Conservation (phyloP, 2,113 vertebrate genomes). For the Pseudonaja textilis region DNA sequence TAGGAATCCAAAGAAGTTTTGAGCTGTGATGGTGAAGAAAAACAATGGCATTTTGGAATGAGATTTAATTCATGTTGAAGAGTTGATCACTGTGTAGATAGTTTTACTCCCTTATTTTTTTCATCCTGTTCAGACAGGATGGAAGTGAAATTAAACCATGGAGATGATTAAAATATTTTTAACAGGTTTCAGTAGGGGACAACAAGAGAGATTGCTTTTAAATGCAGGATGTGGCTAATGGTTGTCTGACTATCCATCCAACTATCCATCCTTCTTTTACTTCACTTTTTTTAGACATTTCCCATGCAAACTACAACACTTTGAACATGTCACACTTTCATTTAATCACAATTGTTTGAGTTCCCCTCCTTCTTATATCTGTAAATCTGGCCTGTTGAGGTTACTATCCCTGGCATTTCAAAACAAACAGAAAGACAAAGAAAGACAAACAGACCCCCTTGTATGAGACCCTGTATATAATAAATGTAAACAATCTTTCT, state of each 20-base stretch:
- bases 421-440: background rate
- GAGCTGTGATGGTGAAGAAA: constrained; percentile 3
- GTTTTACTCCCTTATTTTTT: background rate
- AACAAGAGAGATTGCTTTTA: background rate
- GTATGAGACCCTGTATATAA: background rate
- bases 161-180: background rate
- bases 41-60: background rate
- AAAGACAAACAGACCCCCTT: background rate
- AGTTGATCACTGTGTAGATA: background rate
- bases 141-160: background rate
- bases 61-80: background rate
- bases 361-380: background rate
- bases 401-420: background rate
- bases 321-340: background rate
- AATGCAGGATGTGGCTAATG: background rate
- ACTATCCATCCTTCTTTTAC: background rate
- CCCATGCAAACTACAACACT: background rate
- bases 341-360: background rate
- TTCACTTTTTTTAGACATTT: background rate
- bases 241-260: background rate
- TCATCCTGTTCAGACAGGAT: background rate
- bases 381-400: background rate
- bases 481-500: background rate
- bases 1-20: background rate
- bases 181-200: background rate